Conservation (phyloP, 2,888 invertebrate genomes). For the Thumatha senex region DNA sequence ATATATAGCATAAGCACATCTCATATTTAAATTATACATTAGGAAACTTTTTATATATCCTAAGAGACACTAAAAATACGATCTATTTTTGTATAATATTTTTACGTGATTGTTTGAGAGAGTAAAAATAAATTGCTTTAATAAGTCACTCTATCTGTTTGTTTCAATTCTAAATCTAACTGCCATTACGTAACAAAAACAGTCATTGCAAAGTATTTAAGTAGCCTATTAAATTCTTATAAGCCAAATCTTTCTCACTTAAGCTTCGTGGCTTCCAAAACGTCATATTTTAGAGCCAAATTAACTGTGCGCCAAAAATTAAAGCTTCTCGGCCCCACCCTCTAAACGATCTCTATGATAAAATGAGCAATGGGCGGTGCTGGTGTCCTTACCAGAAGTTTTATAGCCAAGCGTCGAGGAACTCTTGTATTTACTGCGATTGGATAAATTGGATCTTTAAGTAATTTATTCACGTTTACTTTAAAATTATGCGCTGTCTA, state of each 20-base stretch:
- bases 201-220: too few species aligned
- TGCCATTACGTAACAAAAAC: too few species aligned
- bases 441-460: conserved; percentile 5
- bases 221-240: neutral
- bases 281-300: conserved; percentile 27
- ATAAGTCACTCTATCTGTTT: too few species aligned
- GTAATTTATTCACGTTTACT: neutral
- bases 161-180: too few species aligned
- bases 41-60: too few species aligned
- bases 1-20: too few species aligned
- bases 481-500: neutral
- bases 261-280: conserved; percentile 3
- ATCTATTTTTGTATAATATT: too few species aligned
- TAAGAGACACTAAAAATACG: too few species aligned
- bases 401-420: conserved; percentile 46
- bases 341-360: conserved; percentile 48
- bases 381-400: conserved; percentile 58
- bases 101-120: too few species aligned
- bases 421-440: conserved; percentile 38
- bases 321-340: conserved; percentile 39
- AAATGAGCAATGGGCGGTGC: conserved; percentile 65
- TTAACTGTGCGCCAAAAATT: conserved; percentile 46
- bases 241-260: conserved; percentile 1
- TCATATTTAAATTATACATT: too few species aligned
- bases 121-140: too few species aligned